Conservation (phyloP, 2,888 invertebrate species). For the Polia nebulosa region DNA sequence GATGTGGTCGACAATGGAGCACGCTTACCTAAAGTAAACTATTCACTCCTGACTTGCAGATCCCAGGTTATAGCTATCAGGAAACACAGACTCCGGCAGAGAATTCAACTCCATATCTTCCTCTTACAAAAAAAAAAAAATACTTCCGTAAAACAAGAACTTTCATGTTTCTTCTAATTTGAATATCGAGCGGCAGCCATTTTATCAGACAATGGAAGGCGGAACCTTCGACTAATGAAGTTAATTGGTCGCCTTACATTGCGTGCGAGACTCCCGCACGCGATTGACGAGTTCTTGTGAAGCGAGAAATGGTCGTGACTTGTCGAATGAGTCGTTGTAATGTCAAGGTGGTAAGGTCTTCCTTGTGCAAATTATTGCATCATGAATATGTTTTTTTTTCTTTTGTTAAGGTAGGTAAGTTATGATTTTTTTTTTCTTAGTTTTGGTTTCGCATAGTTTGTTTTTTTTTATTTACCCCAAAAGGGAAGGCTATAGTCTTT, state of each 20-base stretch:
- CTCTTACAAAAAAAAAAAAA: neutral
- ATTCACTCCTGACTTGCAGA: neutral
- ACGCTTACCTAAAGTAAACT: neutral
- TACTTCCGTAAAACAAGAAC: neutral
- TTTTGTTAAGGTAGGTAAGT: neutral
- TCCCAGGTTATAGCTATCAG: neutral
- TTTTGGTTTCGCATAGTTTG: too few species aligned
- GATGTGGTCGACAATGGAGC: neutral
- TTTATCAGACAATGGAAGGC: conserved; percentile 32
- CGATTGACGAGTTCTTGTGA: neutral
- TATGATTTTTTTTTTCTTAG: too few species aligned
- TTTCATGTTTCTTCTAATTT: conserved; percentile 37
- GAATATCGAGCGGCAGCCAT: conserved; percentile 34
- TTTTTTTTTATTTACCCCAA: too few species aligned
- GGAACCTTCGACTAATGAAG: conserved; percentile 22
- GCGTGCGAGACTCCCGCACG: conserved; percentile 16
- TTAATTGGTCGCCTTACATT: conserved; percentile 35
- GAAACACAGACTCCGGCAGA: neutral
- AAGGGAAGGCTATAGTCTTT: too few species aligned
- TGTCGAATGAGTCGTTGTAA: neutral
- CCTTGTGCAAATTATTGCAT: conserved; percentile 15
- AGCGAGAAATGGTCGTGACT: conserved; percentile 30
- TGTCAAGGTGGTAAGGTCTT: conserved; percentile 41
- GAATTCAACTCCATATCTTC: neutral
- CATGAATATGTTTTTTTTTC: neutral